A percentile compares a stretch with the other conserved stretches of the same genome.
Evolutionary conservation across 2,797 vertebrate species (phyloP).

Genomic region (Platyrinchus mystaceus): DNA sequence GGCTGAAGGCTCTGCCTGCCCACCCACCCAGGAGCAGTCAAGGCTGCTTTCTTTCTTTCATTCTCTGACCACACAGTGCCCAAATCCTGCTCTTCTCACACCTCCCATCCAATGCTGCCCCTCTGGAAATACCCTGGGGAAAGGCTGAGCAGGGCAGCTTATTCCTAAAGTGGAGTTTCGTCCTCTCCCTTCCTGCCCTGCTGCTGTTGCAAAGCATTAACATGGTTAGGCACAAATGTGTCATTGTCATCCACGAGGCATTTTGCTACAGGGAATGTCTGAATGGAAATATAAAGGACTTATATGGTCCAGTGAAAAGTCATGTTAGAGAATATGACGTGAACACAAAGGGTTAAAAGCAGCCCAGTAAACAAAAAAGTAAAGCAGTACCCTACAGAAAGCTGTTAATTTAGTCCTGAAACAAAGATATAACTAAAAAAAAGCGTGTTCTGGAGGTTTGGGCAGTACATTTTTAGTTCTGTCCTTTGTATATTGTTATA

Average conservation of each 20-base stretch:
- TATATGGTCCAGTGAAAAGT: background rate
- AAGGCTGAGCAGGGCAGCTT: background rate
- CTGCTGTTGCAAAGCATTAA: background rate
- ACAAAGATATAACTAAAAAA: background rate
- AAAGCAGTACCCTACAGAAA: background rate
- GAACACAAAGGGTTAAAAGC: background rate
- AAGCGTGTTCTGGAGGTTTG: background rate
- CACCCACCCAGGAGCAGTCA: background rate
- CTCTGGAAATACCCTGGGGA: no score
- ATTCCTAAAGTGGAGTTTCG: background rate
- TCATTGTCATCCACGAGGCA: background rate
- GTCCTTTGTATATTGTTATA: background rate
- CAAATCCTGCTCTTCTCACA: background rate
- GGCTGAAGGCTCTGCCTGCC: background rate
- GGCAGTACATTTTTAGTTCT: background rate
- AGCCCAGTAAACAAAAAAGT: background rate
- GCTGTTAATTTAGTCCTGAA: background rate
- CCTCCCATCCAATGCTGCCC: background rate
- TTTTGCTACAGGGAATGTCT: background rate
- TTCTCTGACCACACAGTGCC: background rate
- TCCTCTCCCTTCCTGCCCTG: background rate
- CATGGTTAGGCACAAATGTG: accelerated
- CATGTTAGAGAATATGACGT: background rate
- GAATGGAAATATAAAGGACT: background rate
- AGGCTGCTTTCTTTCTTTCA: background rate